Evolutionary conservation across 2,797 vertebrate genomes (phyloP), one percentile per base, ranked within the genome.

Genomic region (Scolopax rusticola): DNA sequence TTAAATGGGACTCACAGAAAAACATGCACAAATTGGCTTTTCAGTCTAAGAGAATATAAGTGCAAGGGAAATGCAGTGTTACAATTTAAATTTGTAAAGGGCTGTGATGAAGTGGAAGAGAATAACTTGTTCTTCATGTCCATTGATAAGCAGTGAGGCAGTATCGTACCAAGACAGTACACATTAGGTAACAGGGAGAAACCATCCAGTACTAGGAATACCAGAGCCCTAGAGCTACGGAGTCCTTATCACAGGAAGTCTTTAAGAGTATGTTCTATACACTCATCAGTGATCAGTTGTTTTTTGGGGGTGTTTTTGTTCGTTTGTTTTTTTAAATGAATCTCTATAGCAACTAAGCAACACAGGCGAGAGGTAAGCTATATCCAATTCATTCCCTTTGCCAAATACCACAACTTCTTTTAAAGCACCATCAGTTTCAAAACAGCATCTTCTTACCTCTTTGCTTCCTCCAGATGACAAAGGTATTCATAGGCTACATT

Each of bases 401-500:
- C 4, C 60, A 77, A 84, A 38, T 14, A 83, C 27, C 43, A 63
- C 12, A 75, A 54, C 15, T 45, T 74, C 45, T 78, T 89, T 65
- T 76, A 63, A 83, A 85, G 82, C 48, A 75, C 14, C 61, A 73
- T n/a, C 9, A n/a, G 9, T 48, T 79, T 69, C 64, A 81, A 88
- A 68, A 33, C 16, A 41, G 63, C 28, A 54, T 81, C 15, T 57
- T 78, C 89, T 98, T 97, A 99, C 99, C 99, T 98, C 96, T 99
- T 99, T 51, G 99, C 99, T 97, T 99, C 99, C 97, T 99, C 99
- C 98, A 99, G 98, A 91, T 99, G 99, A 96, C 99, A 99, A 70
- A 99, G 98, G 91, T 99, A 99, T 88, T 99, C 99, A 20, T 99
- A 99, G 78, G 99, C 99, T 98, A 99, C 99, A 84, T 99, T 99